Percentiles rank a stretch among this genome's conserved stretches.
Evolutionary conservation across 2,113 vertebrate species (phyloP).

Genomic region (Recurvirostra avosetta): DNA sequence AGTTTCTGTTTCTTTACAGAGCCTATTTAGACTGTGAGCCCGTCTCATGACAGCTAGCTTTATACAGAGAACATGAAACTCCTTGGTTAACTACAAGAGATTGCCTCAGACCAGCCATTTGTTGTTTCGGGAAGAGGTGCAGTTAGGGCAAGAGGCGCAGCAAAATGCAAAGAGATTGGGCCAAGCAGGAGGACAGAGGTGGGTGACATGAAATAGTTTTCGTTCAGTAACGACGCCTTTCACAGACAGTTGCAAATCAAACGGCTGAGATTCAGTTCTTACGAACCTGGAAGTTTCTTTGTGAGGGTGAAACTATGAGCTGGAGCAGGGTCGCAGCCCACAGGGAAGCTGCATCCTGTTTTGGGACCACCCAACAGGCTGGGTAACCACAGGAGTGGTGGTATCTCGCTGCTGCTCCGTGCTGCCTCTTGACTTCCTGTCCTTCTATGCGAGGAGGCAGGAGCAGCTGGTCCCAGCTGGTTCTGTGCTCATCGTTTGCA

Average conservation of each 20-base stretch:
- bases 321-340: background rate
- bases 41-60: background rate
- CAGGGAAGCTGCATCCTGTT: background rate
- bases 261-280: background rate
- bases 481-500: background rate
- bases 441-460: background rate
- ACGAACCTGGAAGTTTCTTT: background rate
- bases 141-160: background rate
- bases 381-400: background rate
- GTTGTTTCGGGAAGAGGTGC: background rate
- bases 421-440: background rate
- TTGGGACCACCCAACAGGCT: background rate
- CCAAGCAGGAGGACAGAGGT: background rate
- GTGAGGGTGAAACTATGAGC: background rate
- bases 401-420: background rate
- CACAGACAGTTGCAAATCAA: background rate
- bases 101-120: background rate
- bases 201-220: background rate
- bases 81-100: background rate
- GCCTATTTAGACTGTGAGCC: background rate
- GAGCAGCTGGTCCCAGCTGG: constrained; percentile 24
- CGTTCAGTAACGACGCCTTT: background rate
- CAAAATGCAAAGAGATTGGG: background rate
- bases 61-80: background rate
- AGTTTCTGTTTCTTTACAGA: background rate